Percentiles rank a stretch among this genome's conserved stretches.
Evolutionary conservation across 2,888 invertebrate species (phyloP).

Genomic region (Lathronympha strigana): DNA sequence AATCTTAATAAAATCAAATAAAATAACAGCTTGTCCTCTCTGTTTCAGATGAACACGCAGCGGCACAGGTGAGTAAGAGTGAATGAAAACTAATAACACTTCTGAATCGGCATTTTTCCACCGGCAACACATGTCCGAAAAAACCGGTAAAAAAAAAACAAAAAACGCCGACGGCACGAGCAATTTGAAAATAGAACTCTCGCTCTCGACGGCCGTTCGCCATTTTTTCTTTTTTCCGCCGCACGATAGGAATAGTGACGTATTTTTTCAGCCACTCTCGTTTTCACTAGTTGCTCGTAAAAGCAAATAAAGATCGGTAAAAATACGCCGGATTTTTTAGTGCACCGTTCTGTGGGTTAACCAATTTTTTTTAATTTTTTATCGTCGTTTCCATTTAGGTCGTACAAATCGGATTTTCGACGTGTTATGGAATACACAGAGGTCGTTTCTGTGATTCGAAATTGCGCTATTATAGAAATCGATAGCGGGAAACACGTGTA

Average conservation of each 20-base stretch:
- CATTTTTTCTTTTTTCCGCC: conserved; percentile 67
- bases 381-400: conserved; percentile 38
- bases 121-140: conserved; percentile 54
- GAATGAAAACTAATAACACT: conserved; percentile 36
- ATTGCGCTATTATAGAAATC: not conserved
- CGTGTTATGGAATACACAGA: conserved; percentile 21
- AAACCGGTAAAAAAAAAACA: conserved; percentile 55
- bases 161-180: conserved; percentile 58
- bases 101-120: conserved; percentile 48
- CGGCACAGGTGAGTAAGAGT: conserved; percentile 39
- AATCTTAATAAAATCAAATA: not conserved
- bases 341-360: conserved; percentile 69
- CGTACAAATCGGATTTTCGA: conserved; percentile 17
- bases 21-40: conserved; percentile 15
- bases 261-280: conserved; percentile 74
- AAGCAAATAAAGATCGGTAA: conserved; percentile 80
- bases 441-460: not conserved
- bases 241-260: conserved; percentile 81
- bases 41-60: conserved; percentile 40
- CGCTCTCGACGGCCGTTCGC: conserved; percentile 67
- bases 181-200: conserved; percentile 78
- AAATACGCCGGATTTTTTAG: conserved; percentile 69
- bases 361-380: conserved; percentile 58
- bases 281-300: conserved; percentile 76
- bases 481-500: not conserved